These are phyloP conservation scores for Sphyrna mokarran DNA, from an alignment of 2,113 vertebrate species.

Conservation along the genomic window DNA sequence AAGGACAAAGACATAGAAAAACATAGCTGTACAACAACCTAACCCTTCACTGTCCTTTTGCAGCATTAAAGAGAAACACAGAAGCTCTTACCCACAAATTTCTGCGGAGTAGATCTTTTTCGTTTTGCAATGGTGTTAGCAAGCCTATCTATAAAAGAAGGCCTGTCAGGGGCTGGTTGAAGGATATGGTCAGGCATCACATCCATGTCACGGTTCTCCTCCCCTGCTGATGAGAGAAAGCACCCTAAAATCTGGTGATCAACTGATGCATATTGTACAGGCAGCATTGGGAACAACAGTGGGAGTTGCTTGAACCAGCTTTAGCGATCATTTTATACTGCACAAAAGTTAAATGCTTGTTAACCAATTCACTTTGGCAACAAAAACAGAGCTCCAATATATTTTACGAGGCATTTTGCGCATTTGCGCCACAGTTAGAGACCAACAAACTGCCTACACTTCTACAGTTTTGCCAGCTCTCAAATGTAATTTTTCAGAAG, in stretches of 20 bases:
- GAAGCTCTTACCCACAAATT: constrained; percentile 79
- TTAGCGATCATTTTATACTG: neutral
- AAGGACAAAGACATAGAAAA: neutral
- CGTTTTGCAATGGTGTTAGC: constrained; percentile 84
- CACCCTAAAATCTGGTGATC: constrained; percentile 33
- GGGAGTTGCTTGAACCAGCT: constrained; percentile 19
- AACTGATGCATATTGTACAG: constrained; percentile 32
- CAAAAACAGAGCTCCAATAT: neutral
- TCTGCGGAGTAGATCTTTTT: constrained; percentile 90
- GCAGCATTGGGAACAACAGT: constrained; percentile 27
- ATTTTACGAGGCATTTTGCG: constrained; percentile 28
- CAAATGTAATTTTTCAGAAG: neutral
- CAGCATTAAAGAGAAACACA: neutral
- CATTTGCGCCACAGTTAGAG: constrained; percentile 24
- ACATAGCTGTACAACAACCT: neutral
- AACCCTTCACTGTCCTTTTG: constrained; percentile 10
- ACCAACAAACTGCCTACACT: neutral
- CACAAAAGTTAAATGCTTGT: neutral
- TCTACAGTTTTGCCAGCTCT: constrained; percentile 1
- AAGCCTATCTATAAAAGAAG: constrained; percentile 76
- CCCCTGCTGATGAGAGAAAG: constrained; percentile 56
- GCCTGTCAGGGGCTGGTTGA: constrained; percentile 75
- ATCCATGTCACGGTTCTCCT: constrained; percentile 77
- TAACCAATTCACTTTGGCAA: constrained; percentile 26
- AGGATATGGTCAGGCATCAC: constrained; percentile 68